Percentiles rank a stretch among this genome's conserved stretches.
These are phyloP conservation scores for Fopius arisanus DNA, from an alignment of 1,140 invertebrate genomes.

Conservation along the genomic window DNA sequence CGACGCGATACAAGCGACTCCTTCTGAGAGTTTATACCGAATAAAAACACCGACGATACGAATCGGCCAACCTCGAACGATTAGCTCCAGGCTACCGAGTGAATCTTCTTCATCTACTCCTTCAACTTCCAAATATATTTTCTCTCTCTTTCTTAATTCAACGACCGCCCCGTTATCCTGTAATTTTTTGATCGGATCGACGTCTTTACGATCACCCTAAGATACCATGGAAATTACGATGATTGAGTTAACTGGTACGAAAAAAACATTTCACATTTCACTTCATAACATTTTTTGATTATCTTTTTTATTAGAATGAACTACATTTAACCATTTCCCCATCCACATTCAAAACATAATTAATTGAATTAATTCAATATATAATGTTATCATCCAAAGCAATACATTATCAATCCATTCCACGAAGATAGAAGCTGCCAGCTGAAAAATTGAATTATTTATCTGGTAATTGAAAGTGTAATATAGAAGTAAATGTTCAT, in stretches of 20 bases:
- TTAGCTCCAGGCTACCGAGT: conserved; percentile 51
- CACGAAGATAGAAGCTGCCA: not conserved
- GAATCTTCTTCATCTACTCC: conserved; percentile 21
- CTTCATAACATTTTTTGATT: no score
- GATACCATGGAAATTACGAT: conserved; percentile 14
- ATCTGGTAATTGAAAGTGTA: not conserved
- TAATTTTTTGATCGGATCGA: conserved; percentile 21
- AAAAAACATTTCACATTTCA: no score
- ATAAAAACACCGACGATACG: conserved; percentile 55
- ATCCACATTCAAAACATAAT: no score
- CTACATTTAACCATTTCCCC: no score
- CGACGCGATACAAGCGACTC: not conserved
- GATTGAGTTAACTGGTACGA: not conserved
- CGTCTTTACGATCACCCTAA: not conserved
- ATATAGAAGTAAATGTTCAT: not conserved
- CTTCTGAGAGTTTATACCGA: not conserved
- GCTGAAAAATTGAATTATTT: conserved; percentile 1
- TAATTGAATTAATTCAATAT: no score
- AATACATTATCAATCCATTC: not conserved
- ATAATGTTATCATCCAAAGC: not conserved
- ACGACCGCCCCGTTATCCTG: not conserved
- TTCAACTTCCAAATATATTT: not conserved
- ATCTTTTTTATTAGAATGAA: no score
- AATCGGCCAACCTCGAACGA: conserved; percentile 51
- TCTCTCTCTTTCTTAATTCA: conserved; percentile 16